phyloP scores from a whole-genome alignment of 1,140 invertebrate species.

The Oscheius sp. region DNA sequence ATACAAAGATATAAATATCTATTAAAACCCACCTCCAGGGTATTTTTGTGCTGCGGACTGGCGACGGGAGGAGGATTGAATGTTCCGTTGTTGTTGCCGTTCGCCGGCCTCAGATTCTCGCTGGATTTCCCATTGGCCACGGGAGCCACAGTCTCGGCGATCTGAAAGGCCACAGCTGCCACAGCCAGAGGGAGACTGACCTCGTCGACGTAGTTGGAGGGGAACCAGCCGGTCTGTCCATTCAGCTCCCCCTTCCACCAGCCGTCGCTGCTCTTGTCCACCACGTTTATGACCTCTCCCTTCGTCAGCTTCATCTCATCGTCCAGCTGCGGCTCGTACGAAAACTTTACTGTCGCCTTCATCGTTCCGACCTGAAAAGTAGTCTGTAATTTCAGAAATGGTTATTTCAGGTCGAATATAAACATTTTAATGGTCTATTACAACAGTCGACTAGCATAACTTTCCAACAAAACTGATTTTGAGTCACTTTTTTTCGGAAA shows the following conservation, averaged over 20 bases:
- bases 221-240: constrained; percentile 83
- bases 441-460: too few species aligned
- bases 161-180: too few species aligned
- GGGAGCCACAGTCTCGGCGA: background rate
- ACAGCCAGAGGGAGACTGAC: constrained; percentile 62
- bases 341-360: constrained; percentile 89
- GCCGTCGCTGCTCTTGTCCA: constrained; percentile 97
- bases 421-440: too few species aligned
- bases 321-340: constrained; percentile 92
- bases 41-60: background rate
- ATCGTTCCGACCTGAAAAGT: background rate
- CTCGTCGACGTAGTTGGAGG: constrained; percentile 94
- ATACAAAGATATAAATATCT: too few species aligned
- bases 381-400: constrained; percentile 71
- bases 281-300: constrained; percentile 77
- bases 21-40: background rate
- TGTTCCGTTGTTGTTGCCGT: constrained; percentile 26
- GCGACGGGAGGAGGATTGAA: background rate
- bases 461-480: too few species aligned
- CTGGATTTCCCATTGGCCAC: background rate
- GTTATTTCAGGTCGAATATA: too few species aligned
- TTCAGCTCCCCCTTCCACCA: constrained; percentile 87
- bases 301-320: constrained; percentile 88
- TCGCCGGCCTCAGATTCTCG: constrained; percentile 2
- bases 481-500: too few species aligned